These are phyloP conservation scores for Emesis furor DNA, from an alignment of 2,888 invertebrate species.

Conservation along the genomic window DNA sequence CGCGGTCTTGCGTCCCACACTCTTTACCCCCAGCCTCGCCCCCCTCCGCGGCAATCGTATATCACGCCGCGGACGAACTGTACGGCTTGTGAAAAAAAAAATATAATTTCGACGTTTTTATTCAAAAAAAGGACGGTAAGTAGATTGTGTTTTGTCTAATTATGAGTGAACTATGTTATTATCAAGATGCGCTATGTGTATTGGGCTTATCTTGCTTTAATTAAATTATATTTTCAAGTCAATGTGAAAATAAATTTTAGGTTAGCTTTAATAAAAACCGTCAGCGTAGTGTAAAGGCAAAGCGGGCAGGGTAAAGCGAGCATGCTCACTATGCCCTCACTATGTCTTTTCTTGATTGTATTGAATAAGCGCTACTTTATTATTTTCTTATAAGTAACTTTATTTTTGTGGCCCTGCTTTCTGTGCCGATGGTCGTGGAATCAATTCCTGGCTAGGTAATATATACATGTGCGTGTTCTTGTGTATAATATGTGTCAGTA, in stretches of 20 bases:
- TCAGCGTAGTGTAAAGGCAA: background rate
- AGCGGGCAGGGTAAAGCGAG: background rate
- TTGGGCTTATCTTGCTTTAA: background rate
- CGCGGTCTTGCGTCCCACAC: no score
- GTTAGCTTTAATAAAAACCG: background rate
- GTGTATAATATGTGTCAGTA: no score
- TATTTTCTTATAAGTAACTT: background rate
- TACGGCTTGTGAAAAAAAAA: background rate
- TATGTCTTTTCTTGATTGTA: background rate
- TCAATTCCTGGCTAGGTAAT: no score
- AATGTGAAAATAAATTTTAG: background rate
- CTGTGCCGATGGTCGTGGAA: no score
- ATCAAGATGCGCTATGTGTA: background rate
- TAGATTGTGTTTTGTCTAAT: background rate
- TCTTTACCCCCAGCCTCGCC: no score
- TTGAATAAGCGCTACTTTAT: background rate
- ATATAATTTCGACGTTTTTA: background rate
- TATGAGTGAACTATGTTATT: background rate
- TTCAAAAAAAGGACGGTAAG: background rate
- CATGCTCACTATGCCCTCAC: background rate
- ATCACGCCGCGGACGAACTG: background rate
- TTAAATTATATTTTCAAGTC: background rate
- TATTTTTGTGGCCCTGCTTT: no score
- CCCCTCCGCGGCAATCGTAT: background rate
- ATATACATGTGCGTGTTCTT: no score